phyloP scores from a whole-genome alignment of 35 echinoderm and acorn worm species.

The Apostichopus japonicus region DNA sequence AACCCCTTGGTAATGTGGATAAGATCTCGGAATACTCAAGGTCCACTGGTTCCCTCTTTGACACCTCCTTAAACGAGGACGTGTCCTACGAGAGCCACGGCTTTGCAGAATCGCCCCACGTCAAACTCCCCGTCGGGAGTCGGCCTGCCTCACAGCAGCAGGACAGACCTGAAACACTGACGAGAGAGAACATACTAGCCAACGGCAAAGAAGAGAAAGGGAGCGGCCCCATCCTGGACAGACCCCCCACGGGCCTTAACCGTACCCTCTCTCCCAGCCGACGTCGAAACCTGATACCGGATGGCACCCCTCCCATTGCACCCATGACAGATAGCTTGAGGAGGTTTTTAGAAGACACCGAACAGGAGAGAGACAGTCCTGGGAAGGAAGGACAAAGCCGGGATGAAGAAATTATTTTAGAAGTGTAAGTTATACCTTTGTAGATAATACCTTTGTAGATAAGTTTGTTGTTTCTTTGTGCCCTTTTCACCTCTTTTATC shows the following conservation, averaged over 20 bases:
- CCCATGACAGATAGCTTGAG: slow-evolving; percentile 49
- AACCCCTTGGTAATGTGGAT: background rate
- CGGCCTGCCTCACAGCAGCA: background rate
- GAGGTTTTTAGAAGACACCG: slow-evolving; percentile 32
- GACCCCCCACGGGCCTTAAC: slow-evolving; percentile 31
- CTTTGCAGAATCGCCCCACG: background rate
- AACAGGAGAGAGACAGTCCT: slow-evolving; percentile 19
- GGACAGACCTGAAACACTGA: slow-evolving; percentile 4
- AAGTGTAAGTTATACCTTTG: background rate
- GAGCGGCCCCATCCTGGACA: background rate
- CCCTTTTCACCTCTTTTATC: too few species aligned
- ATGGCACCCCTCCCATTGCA: slow-evolving; percentile 57
- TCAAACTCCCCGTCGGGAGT: too few species aligned
- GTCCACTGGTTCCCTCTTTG: slow-evolving; percentile 37
- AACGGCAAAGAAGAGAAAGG: background rate
- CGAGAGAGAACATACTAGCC: background rate
- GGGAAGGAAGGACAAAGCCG: background rate
- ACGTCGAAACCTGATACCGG: slow-evolving; percentile 42
- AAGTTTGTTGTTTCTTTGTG: too few species aligned
- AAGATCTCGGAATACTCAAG: slow-evolving; percentile 21
- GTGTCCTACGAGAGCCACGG: slow-evolving; percentile 21
- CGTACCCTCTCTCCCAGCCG: background rate
- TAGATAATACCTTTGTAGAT: background rate
- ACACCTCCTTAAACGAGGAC: slow-evolving; percentile 21
- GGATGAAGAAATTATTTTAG: background rate